Base-by-base conservation (phyloP, 2,113 vertebrate species). In the Sander vitreus region DNA sequence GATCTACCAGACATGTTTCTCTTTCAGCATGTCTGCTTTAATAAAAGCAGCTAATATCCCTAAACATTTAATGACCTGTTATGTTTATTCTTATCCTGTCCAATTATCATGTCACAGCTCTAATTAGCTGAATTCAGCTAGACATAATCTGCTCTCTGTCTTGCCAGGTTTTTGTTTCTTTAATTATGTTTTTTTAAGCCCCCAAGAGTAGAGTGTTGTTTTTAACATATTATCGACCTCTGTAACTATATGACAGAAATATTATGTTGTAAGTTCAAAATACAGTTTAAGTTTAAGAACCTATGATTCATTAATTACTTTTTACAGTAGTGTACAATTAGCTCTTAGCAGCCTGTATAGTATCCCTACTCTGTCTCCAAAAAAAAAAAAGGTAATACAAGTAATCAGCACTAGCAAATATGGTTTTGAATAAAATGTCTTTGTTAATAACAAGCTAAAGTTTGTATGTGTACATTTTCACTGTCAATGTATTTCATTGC, bases 61-160 rank as follows among this genome's bases (percentile, higher is more conserved):
- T 68, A 69, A 88, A 90, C 84, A 79, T 82, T 88, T 91, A 81
- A 81, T 83, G 84, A 85, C 70, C 88, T 76, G 62, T 80, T 67
- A 45, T 85, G 84, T 87, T 86, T 68, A 86, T 86, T 90, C 79
- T 67, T 81, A 79, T 91, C 67, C 84, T 33, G 57, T 50, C 84
- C 79, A 85, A 64, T 91, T 90, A 91, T 81, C 18, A 43, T 90
- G 80, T 72, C 87, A 68, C 75, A n/a, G 71, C 80, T 84, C 78
- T 84, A 84, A 89, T 88, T 89, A 89, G 85, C 78, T 4, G 57
- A 21, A 50, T 77, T 85, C 53, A 57, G 74, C 59, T 9, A 76
- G 63, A 88, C 76, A 36, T 65, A 3, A 30, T 54, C 6, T 43
- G 9, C 58, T 18, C 57, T 75, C 45, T 15, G n/a, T 70, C 33